Conservation (phyloP, 2,888 invertebrate species). For the Xylota segnis region DNA sequence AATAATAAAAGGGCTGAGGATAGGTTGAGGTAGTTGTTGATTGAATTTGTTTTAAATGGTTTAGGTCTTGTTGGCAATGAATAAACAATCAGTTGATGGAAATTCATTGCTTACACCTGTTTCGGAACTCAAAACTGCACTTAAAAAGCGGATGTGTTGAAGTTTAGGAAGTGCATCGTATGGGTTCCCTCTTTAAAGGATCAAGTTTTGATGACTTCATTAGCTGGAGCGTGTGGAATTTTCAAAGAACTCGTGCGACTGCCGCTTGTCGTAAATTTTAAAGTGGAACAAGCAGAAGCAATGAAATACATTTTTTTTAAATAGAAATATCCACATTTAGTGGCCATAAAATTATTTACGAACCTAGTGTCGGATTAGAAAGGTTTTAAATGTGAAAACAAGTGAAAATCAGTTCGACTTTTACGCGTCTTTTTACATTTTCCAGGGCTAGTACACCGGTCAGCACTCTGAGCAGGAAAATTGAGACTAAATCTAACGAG, state of each 20-base stretch:
- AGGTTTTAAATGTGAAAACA: no score
- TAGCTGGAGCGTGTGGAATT: background rate
- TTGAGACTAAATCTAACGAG: no score
- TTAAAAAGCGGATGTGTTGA: no score
- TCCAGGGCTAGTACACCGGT: no score
- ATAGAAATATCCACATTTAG: background rate
- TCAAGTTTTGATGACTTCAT: background rate
- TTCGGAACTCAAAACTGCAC: no score
- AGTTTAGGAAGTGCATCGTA: no score
- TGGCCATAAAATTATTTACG: background rate
- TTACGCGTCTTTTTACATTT: no score
- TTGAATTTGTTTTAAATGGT: constrained; percentile 17
- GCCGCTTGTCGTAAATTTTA: background rate
- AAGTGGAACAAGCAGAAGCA: background rate
- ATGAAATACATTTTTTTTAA: background rate
- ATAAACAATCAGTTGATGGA: background rate
- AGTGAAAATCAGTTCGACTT: no score
- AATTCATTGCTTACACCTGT: no score
- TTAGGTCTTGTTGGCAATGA: background rate
- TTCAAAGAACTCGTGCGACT: background rate
- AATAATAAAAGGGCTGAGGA: constrained; percentile 46
- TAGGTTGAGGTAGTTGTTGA: constrained; percentile 39
- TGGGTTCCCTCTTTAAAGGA: background rate
- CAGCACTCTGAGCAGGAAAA: no score
- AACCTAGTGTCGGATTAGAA: background rate